These are phyloP conservation scores for Protaetia brevitarsis DNA, from an alignment of 1,140 invertebrate species.

Conservation along the genomic window DNA sequence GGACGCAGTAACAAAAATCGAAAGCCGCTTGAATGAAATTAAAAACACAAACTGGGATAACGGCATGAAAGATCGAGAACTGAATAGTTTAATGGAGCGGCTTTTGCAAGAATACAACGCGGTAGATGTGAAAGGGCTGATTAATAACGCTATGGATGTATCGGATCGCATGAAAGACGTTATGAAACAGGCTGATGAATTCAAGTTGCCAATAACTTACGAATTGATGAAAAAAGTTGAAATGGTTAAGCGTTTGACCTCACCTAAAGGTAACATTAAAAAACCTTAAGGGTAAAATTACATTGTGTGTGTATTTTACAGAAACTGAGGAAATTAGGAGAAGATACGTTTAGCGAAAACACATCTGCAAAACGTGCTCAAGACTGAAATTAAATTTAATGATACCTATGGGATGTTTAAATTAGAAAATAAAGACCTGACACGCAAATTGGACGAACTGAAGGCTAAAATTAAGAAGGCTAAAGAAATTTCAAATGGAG, in stretches of 20 bases:
- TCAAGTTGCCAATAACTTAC: slow-evolving; percentile 50
- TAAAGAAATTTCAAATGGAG: slow-evolving; percentile 74
- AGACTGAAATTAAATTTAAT: neutral
- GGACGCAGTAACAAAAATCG: slow-evolving; percentile 31
- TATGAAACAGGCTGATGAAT: slow-evolving; percentile 52
- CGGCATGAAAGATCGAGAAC: slow-evolving; percentile 37
- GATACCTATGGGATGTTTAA: neutral
- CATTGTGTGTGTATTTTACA: neutral
- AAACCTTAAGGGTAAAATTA: neutral
- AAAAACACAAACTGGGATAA: slow-evolving; percentile 29
- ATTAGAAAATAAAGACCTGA: neutral
- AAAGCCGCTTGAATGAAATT: slow-evolving; percentile 20
- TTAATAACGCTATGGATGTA: slow-evolving; percentile 49
- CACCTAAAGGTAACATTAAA: slow-evolving; percentile 41
- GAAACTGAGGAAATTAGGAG: slow-evolving; percentile 22
- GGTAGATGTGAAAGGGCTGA: slow-evolving; percentile 45
- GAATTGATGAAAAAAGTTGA: slow-evolving; percentile 46
- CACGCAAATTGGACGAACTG: slow-evolving; percentile 56
- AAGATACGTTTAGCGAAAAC: slow-evolving; percentile 23
- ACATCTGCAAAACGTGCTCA: neutral
- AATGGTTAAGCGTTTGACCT: slow-evolving; percentile 36
- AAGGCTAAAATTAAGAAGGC: slow-evolving; percentile 73
- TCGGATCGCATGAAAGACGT: slow-evolving; percentile 53
- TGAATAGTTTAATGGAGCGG: slow-evolving; percentile 26
- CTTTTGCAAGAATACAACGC: slow-evolving; percentile 30